A percentile compares a stretch with the other conserved stretches of the same genome.
Evolutionary conservation across 2,888 invertebrate genomes (phyloP).

Genomic region (Endotricha flammealis): DNA sequence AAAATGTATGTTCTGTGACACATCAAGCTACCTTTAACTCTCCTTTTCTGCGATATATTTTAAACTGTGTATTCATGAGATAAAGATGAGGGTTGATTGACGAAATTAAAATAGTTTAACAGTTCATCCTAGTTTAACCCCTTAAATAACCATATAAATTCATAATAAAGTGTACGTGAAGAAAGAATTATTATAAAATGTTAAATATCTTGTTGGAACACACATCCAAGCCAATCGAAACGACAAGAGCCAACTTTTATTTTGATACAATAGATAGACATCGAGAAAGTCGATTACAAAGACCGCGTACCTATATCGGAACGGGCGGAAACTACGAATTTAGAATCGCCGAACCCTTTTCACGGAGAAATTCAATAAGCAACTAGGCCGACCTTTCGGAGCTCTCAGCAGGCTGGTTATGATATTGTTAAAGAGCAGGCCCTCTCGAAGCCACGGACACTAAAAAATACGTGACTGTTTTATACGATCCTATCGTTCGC

Average conservation of each 20-base stretch:
- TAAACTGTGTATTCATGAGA: too few relatives aligned
- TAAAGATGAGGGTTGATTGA: too few relatives aligned
- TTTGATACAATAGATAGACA: neutral
- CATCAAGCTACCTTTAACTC: too few relatives aligned
- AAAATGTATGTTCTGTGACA: too few relatives aligned
- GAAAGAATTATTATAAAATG: too few relatives aligned
- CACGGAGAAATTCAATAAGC: conserved; percentile 48
- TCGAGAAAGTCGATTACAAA: conserved; percentile 24
- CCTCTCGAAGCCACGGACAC: conserved; percentile 47
- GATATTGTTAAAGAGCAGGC: conserved; percentile 50
- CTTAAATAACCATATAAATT: too few relatives aligned
- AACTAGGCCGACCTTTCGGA: conserved; percentile 27
- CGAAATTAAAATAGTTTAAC: too few relatives aligned
- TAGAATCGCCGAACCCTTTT: conserved; percentile 42
- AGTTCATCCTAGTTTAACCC: too few relatives aligned
- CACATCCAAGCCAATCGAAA: too few relatives aligned
- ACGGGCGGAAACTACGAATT: conserved; percentile 34
- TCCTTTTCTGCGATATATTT: too few relatives aligned
- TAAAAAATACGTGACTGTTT: conserved; percentile 62
- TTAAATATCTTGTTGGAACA: too few relatives aligned
- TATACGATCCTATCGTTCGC: conserved; percentile 39
- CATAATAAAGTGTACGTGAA: too few relatives aligned
- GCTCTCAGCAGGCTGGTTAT: conserved; percentile 40
- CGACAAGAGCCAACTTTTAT: neutral
- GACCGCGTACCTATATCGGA: conserved; percentile 7